phyloP scores from a whole-genome alignment of 2,797 vertebrate species.

The Stomatorhinus walkeri region DNA sequence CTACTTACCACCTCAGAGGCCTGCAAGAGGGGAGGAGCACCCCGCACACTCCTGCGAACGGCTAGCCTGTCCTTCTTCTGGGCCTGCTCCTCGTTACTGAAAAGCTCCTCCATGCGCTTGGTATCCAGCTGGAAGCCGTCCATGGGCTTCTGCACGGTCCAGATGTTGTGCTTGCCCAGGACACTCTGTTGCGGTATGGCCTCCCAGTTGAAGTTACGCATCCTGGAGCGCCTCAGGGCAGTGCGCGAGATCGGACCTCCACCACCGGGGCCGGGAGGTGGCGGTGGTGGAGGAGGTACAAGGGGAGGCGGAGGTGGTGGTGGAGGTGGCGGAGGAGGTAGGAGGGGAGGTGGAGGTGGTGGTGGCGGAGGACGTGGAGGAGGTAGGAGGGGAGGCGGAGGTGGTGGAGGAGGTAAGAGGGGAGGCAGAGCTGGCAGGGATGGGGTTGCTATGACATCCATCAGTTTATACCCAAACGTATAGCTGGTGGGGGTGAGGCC shows the following conservation, averaged over 20 bases:
- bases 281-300: conserved; percentile 2
- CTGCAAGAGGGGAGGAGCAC: conserved; percentile 28
- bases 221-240: conserved; percentile 45
- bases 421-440: conserved; percentile 34
- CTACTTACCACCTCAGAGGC: conserved; percentile 50
- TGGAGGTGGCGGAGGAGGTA: conserved; percentile 31
- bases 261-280: conserved; percentile 17
- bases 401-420: conserved; percentile 40
- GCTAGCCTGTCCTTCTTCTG: conserved; percentile 36
- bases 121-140: conserved; percentile 64
- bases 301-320: conserved; percentile 35
- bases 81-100: conserved; percentile 54
- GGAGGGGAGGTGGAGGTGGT: conserved; percentile 1
- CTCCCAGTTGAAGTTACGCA: conserved; percentile 76
- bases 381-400: conserved; percentile 38
- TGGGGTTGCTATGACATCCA: conserved; percentile 20
- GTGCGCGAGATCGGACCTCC: conserved; percentile 20
- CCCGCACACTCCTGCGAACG: conserved; percentile 44
- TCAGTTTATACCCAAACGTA: background rate
- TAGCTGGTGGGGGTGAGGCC: background rate
- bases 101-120: conserved; percentile 68
- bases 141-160: conserved; percentile 54
- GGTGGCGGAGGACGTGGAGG: conserved; percentile 36
- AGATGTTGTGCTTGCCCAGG: conserved; percentile 64
- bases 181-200: conserved; percentile 63